Base-by-base conservation (phyloP, 2,113 vertebrate species). In the Ammodramus savannarum region DNA sequence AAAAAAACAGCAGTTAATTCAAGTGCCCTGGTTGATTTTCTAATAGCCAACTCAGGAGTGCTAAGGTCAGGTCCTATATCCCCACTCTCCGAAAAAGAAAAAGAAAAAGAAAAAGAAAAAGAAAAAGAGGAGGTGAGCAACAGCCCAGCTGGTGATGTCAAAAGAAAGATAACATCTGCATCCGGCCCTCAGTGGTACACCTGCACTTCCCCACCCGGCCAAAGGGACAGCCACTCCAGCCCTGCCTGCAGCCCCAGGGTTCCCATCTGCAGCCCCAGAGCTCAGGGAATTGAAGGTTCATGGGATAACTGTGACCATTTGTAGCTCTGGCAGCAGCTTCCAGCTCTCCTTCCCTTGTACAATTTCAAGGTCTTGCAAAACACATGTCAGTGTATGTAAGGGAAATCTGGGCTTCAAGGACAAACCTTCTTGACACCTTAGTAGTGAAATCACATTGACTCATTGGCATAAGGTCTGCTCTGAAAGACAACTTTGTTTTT, bases 371-470 rank as follows among this genome's bases (percentile, higher is more conserved):
- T 83, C 79, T 96, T 85, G 17, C 54, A 90, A 68, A 89, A 89
- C 46, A 32, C 55, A 55, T 21, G 84, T 66, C 34, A 43, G 29
- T n/a, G 27, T 57, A 89, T 55, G 58, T 8, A 87, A 69, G 49
- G 67, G 48, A 93, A 95, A 96, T 91, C 8, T 20, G 57, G 44
- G 69, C 68, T 96, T 95, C 82, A 95, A 96, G 91, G 92, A 81
- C 82, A 93, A 78, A 62, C 27, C 71, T 88, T 89, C 66, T 57
- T 0, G 1, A 92, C 68, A 96, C 63, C 77, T 39, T 29, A 85
- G n/a, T 7, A 87, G 78, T 63, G 84, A 87, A 32, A 96, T 73
- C 59, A 95, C 76, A 87, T 69, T 93, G 84, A 76, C n/a, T 96
- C 92, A 90, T 5, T 92, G 62, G 69, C 83, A 92, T 65, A 65